These are phyloP conservation scores for Drosophila lacicola DNA, from an alignment of 2,888 invertebrate species.

Conservation along the genomic window DNA sequence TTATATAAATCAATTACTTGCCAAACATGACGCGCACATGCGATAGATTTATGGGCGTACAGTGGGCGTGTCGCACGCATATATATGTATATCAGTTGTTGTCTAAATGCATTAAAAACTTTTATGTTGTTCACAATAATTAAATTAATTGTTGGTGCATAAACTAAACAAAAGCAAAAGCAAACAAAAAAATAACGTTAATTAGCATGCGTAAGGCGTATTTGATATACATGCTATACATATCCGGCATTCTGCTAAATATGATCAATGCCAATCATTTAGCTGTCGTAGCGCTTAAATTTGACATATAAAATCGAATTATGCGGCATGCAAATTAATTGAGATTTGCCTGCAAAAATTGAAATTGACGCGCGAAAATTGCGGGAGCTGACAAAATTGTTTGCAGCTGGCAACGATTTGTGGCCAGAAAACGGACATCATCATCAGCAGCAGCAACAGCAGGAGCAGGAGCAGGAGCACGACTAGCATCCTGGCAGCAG, in stretches of 20 bases:
- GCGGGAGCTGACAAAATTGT: constrained; percentile 43
- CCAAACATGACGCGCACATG: constrained; percentile 63
- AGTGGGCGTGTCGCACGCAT: background rate
- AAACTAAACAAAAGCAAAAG: background rate
- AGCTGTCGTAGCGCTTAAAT: constrained; percentile 23
- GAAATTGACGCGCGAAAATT: constrained; percentile 69
- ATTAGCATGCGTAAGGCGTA: constrained; percentile 20
- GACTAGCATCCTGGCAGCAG: constrained; percentile 9
- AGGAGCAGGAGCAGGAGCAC: constrained; percentile 3
- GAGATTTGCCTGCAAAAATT: constrained; percentile 59
- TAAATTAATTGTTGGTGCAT: constrained; percentile 33
- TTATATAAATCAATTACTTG: constrained; percentile 81
- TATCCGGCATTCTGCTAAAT: constrained; percentile 28
- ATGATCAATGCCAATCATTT: constrained; percentile 59
- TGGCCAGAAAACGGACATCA: constrained; percentile 39
- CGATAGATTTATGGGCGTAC: constrained; percentile 53
- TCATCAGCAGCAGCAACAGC: background rate
- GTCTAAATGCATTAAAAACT: constrained; percentile 5
- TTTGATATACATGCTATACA: constrained; percentile 2
- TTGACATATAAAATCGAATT: constrained; percentile 67
- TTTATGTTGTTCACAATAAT: constrained; percentile 42
- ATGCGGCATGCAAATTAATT: constrained; percentile 65
- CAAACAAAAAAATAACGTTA: constrained; percentile 25
- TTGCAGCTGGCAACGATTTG: constrained; percentile 34
- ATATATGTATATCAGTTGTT: background rate